Conservation (phyloP, 2,113 vertebrate species). For the Ctenomys sociabilis region DNA sequence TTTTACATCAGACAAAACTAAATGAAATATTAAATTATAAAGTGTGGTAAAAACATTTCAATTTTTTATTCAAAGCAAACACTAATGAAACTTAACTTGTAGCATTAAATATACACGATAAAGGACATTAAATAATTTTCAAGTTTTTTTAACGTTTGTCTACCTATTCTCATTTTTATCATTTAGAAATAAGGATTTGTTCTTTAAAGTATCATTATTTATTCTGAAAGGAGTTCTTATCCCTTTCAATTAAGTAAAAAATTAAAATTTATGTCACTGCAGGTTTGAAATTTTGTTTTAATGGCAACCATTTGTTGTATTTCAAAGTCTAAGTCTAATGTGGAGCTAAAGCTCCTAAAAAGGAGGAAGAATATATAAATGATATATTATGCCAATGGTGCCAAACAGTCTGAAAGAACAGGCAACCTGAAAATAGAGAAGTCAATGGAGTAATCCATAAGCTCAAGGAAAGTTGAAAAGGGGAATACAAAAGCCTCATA, state of each 20-base stretch:
- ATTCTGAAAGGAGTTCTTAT: neutral
- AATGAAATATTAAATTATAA: neutral
- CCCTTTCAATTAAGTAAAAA: neutral
- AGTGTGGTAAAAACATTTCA: neutral
- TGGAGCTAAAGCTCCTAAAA: slow-evolving; percentile 23
- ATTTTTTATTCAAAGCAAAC: neutral
- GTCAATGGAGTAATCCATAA: slow-evolving; percentile 75
- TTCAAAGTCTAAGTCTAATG: slow-evolving; percentile 63
- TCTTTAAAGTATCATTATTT: neutral
- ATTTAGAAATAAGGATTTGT: neutral
- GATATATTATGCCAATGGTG: slow-evolving; percentile 62
- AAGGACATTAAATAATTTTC: neutral
- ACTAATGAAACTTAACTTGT: neutral
- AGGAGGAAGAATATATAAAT: slow-evolving; percentile 57
- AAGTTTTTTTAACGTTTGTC: neutral
- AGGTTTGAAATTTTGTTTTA: slow-evolving; percentile 38
- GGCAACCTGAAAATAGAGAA: slow-evolving; percentile 71
- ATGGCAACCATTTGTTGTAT: neutral
- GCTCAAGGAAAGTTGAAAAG: slow-evolving; percentile 71
- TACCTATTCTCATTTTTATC: neutral
- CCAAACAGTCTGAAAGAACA: slow-evolving; percentile 72
- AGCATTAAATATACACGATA: neutral
- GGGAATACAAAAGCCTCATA: slow-evolving; percentile 25
- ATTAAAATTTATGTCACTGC: neutral
- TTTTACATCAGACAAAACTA: neutral